Conservation (phyloP, 2,888 invertebrate species). For the Stenodema calcarata region DNA sequence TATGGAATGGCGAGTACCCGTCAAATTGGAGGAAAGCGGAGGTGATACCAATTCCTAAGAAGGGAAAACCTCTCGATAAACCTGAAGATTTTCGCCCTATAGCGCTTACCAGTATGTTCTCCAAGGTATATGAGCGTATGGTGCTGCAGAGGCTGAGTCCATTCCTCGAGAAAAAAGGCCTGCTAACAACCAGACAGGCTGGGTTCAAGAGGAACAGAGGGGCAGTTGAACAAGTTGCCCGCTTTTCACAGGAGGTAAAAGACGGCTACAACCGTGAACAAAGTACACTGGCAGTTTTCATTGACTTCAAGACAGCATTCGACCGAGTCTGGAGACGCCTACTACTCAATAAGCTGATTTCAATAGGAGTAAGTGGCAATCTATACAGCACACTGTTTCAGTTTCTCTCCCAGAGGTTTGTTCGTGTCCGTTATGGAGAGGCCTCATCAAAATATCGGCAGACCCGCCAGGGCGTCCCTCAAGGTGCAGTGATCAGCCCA, state of each 20-base stretch:
- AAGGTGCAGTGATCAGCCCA: conserved; percentile 3
- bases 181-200: not conserved
- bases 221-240: too few relatives aligned
- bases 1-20: not conserved
- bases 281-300: conserved; percentile 15
- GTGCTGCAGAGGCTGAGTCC: conserved; percentile 62
- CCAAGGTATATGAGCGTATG: conserved; percentile 49
- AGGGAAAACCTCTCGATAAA: not conserved
- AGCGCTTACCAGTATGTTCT: conserved; percentile 58
- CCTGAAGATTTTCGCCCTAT: conserved; percentile 32
- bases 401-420: not conserved
- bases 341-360: not conserved
- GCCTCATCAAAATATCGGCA: not conserved
- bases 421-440: not conserved
- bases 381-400: not conserved
- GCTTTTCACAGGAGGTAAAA: too few relatives aligned
- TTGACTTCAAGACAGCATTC: too few relatives aligned
- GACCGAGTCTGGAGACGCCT: not conserved
- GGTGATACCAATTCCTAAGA: not conserved
- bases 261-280: not conserved
- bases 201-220: conserved; percentile 6
- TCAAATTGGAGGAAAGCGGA: not conserved
- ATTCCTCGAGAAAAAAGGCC: conserved; percentile 57
- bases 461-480: not conserved
- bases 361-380: not conserved